phyloP scores from a whole-genome alignment of 2,797 vertebrate genomes.

The Tapirus indicus region DNA sequence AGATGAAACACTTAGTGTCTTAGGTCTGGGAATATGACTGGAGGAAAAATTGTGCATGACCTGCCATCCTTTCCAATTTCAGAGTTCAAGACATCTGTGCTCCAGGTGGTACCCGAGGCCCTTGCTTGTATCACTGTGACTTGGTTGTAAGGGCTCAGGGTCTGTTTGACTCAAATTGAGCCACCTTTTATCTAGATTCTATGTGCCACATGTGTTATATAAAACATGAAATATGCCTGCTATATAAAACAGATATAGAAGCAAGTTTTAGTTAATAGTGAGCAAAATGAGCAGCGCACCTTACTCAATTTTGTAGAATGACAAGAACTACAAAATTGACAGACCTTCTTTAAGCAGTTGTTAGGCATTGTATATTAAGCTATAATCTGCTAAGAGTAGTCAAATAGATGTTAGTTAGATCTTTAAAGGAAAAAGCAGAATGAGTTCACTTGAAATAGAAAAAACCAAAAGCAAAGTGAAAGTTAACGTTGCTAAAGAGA shows the following conservation, averaged over 20 bases:
- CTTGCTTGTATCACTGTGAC: neutral
- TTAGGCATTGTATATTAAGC: rapidly evolving
- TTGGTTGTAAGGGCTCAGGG: neutral
- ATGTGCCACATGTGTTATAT: neutral
- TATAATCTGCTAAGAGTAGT: neutral
- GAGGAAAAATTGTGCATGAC: neutral
- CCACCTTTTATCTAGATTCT: neutral
- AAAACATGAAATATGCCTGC: neutral
- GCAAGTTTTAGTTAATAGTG: neutral
- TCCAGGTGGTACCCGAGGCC: no score
- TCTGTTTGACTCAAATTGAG: neutral
- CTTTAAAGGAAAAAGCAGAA: neutral
- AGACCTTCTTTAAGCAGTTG: neutral
- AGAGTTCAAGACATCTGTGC: neutral
- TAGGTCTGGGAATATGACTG: neutral
- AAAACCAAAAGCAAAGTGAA: neutral
- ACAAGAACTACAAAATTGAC: neutral
- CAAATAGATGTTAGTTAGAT: neutral
- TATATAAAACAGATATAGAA: neutral
- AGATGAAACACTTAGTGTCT: neutral
- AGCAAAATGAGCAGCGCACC: neutral
- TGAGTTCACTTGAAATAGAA: neutral
- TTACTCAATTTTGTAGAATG: neutral
- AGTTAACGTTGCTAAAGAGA: neutral
- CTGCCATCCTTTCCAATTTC: neutral